These are phyloP conservation scores for Cryptoblepharus egeriae DNA, from an alignment of 2,797 vertebrate genomes.

Conservation along the genomic window DNA sequence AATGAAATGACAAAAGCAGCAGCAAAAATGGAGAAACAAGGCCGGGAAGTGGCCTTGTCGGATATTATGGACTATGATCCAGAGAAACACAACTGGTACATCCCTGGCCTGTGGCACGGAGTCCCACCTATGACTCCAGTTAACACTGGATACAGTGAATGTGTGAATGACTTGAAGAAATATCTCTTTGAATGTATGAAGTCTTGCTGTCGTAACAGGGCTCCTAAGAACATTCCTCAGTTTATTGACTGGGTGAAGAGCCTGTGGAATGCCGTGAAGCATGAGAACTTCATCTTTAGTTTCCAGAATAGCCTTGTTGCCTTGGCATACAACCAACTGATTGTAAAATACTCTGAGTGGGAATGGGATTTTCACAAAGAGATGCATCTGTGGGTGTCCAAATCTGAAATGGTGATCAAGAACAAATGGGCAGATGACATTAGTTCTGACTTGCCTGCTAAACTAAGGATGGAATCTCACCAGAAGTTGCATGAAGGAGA, in stretches of 20 bases:
- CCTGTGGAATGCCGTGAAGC: conserved; percentile 77
- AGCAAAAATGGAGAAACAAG: conserved; percentile 62
- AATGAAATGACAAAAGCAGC: conserved; percentile 57
- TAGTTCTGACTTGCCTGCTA: conserved; percentile 50
- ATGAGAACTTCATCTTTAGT: conserved; percentile 53
- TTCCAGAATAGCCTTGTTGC: conserved; percentile 75
- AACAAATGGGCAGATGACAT: conserved; percentile 11
- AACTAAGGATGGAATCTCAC: conserved; percentile 58
- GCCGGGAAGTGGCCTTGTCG: conserved; percentile 43
- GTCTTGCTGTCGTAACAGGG: conserved; percentile 64
- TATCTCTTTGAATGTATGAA: conserved; percentile 78
- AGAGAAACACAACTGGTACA: conserved; percentile 64
- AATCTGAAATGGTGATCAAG: conserved; percentile 58
- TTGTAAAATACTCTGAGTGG: conserved; percentile 73
- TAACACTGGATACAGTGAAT: conserved; percentile 76
- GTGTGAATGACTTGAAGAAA: conserved; percentile 78
- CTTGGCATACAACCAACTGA: conserved; percentile 74
- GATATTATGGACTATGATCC: conserved; percentile 72
- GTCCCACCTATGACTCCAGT: conserved; percentile 73
- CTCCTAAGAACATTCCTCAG: conserved; percentile 71
- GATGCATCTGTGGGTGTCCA: conserved; percentile 73
- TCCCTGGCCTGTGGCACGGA: conserved; percentile 80
- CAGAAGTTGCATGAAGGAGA: conserved; percentile 65
- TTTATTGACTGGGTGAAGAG: conserved; percentile 76
- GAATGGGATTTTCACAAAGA: conserved; percentile 65